Percentiles rank a stretch among this genome's conserved stretches.
phyloP scores from a whole-genome alignment of 2,888 invertebrate species.

The Hydrotaea cyrtoneurina region DNA sequence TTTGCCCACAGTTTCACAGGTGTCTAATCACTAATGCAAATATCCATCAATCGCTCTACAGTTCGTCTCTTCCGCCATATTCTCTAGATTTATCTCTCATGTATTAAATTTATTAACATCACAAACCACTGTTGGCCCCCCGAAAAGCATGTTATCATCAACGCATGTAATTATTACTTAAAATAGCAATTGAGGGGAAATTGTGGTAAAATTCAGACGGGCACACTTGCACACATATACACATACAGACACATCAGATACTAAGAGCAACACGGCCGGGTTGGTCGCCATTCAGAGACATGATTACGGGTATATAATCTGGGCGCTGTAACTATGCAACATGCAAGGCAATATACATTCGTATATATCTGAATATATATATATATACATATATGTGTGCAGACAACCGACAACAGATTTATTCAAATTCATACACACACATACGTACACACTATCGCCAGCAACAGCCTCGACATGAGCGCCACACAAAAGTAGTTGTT shows the following conservation, averaged over 20 bases:
- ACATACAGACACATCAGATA: neutral
- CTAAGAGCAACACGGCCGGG: no score
- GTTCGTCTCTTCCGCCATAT: no score
- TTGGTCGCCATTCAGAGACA: neutral
- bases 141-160: slow-evolving; percentile 6
- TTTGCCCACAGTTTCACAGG: no score
- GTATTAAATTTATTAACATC: no score
- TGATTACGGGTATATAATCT: slow-evolving; percentile 21
- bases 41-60: no score
- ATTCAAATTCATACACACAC: no score
- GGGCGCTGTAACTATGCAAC: neutral
- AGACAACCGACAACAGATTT: neutral
- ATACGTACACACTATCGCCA: neutral
- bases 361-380: neutral
- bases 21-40: no score
- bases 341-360: neutral
- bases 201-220: slow-evolving; percentile 2
- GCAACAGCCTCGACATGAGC: slow-evolving; percentile 1
- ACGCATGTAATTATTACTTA: slow-evolving; percentile 44
- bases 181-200: slow-evolving; percentile 31
- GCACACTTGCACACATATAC: neutral
- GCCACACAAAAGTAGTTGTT: neutral
- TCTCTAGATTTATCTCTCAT: no score
- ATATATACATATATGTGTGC: no score
- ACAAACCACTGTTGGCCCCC: slow-evolving; percentile 24